Base-by-base conservation (phyloP, 1,140 invertebrate species). In the Zaprionus vittiger region DNA sequence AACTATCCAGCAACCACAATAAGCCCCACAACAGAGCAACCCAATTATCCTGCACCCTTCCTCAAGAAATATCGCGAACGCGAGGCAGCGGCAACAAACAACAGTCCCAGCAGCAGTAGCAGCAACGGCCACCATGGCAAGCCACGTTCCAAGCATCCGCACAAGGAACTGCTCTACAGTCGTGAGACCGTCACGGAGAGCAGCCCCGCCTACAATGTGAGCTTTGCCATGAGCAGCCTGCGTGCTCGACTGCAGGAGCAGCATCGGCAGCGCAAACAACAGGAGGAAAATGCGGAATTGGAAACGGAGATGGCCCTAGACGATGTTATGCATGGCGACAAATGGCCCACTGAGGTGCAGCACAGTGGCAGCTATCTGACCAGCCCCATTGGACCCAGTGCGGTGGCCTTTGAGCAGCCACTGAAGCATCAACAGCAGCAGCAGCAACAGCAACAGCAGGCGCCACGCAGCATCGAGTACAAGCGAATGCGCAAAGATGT, bases 381-480 rank as follows among this genome's bases (percentile, higher is more conserved):
- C 79, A 90, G 79, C 22, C 86, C 85, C 57, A 90, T 90, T n/a
- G 85, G 86, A 7, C 85, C 85, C 44, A 90, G 85, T 57, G 85
- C 85, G 1, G 86, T 90, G 67, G 85, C 85, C 62, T 90, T 91
- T 20, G 82, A 85, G 15, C 86, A 89, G 59, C 64, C 81, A 1
- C 1, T 89, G 28, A 77, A 74, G 49, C 28, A 14, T 3, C 31
- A 34, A 9, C 31, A 31, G 6, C 31, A 34, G 3, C 34, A 85
- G 84, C 34, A 55, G 75, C 59, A 78, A 62, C 38, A 85, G 12
- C 85, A 67, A 34, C n/a, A 22, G 38, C 41, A 61, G 5, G 61
- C 37, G 14, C 14, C 41, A 17, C 41, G 41, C 41, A 47, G 77
- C 68, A 65, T 52, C 34, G 69, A 89, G 44, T 82, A 90, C 66